Base-by-base conservation (phyloP, 2,888 invertebrate genomes). In the Timandra comae region DNA sequence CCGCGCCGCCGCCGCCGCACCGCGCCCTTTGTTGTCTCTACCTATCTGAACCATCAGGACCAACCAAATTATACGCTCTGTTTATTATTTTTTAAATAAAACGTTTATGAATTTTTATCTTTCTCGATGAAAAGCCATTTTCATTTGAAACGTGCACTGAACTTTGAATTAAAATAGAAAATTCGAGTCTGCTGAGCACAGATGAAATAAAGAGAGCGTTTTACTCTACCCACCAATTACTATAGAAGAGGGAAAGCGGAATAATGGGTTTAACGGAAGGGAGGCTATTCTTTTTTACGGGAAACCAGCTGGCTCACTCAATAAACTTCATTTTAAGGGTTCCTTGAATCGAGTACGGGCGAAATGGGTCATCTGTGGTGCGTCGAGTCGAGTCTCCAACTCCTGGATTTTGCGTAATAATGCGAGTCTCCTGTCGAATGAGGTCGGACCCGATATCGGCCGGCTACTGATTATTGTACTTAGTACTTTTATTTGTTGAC, bases 271-370 rank as follows among this genome's bases (percentile, higher is more conserved):
- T 57, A 62, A 57, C 46, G 51, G 55, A 63, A 53, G 49, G 47
- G 46, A 41, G 52, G 59, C 58, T 58, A 64, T 66, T 61, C 56
- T 41, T 63, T 67, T 68, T 63, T 67, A 67, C 60, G 60, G 51
- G 47, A 61, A 68, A 63, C 54, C 65, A 67, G 65, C 66, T 62
- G 64, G 51, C 56, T 64, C 57, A 66, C 60, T 64, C 65, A 65
- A 74, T 76, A 72, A 73, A 72, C 60, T 63, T 58, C 60, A 46
- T 56, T 72, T 67, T 65, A 64, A 69, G 63, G 64, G 64, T 49
- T 58, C 56, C 60, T 56, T 60, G 48, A 56, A 54, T 53, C 52
- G 54, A 56, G 56, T 53, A 52, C 50, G 60, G 64, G 54, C 50
- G 56, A 63, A 53, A 52, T 52, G 53, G 44, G 44, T 40, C 42